Evolutionary conservation across 2,888 invertebrate genomes (phyloP).

Genomic region (Poecilus cupreus): DNA sequence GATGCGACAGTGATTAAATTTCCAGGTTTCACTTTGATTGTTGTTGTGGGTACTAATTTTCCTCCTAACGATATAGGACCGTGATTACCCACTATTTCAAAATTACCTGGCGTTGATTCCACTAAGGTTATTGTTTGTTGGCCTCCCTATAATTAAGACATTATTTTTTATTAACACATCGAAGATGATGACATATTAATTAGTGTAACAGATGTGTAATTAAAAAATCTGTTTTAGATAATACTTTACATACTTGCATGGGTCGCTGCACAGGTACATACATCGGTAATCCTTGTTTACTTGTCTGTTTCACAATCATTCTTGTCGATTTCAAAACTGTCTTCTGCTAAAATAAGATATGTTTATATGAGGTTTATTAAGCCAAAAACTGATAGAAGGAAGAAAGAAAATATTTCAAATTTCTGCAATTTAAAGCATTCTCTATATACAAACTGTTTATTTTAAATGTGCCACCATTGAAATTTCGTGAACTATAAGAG

Average conservation of each 20-base stretch:
- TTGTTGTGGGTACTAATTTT: slow-evolving; percentile 65
- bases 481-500: too few species aligned
- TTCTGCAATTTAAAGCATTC: too few species aligned
- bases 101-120: slow-evolving; percentile 60
- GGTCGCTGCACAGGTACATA: slow-evolving; percentile 47
- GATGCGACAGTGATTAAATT: slow-evolving; percentile 63
- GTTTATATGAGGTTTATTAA: not conserved
- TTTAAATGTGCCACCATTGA: too few species aligned
- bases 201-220: slow-evolving; percentile 1
- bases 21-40: slow-evolving; percentile 63
- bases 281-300: slow-evolving; percentile 52
- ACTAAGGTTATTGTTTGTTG: slow-evolving; percentile 56
- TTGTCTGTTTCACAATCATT: slow-evolving; percentile 55
- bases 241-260: slow-evolving; percentile 31
- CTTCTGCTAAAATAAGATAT: slow-evolving; percentile 34
- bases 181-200: not conserved
- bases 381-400: too few species aligned
- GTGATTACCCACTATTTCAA: slow-evolving; percentile 63
- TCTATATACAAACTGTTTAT: too few species aligned
- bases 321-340: slow-evolving; percentile 52
- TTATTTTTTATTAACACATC: not conserved
- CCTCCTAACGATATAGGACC: slow-evolving; percentile 65
- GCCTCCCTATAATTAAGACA: slow-evolving; percentile 59
- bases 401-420: too few species aligned
- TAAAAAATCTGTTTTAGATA: slow-evolving; percentile 5